phyloP scores from a whole-genome alignment of 2,113 vertebrate genomes.

The Gobius niger region DNA sequence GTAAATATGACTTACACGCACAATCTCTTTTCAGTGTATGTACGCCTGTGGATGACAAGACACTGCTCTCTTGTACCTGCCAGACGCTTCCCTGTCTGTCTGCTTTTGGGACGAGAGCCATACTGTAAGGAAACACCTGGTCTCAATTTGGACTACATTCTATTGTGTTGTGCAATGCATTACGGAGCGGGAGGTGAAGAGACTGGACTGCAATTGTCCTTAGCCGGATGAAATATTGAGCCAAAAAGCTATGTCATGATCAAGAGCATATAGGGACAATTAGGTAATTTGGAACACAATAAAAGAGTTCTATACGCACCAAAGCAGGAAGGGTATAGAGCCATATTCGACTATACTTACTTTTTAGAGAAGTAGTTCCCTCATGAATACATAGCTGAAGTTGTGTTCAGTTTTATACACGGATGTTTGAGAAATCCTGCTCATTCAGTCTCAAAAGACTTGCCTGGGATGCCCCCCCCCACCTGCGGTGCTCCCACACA shows the following conservation, averaged over 20 bases:
- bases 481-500: too few species aligned
- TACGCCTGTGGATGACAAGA: conserved; percentile 14
- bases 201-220: conserved; percentile 27
- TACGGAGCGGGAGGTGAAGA: conserved; percentile 36
- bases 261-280: conserved; percentile 44
- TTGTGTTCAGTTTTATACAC: too few species aligned
- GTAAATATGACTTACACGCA: conserved; percentile 8
- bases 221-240: conserved; percentile 32
- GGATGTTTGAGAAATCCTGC: too few species aligned
- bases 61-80: conserved; percentile 20
- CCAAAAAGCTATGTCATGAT: conserved; percentile 43
- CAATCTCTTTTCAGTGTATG: neutral
- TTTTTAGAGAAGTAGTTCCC: too few species aligned
- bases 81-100: conserved; percentile 22
- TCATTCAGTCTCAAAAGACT: too few species aligned
- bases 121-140: conserved; percentile 65
- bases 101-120: conserved; percentile 28
- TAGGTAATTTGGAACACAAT: conserved; percentile 34
- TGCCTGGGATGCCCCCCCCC: too few species aligned
- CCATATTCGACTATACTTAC: too few species aligned
- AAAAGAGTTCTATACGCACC: conserved; percentile 15
- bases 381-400: too few species aligned
- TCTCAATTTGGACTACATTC: conserved; percentile 60
- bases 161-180: conserved; percentile 62
- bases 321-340: conserved; percentile 21